Base-by-base conservation (phyloP, 2,888 invertebrate species). In the Palloptera scutellata region DNA sequence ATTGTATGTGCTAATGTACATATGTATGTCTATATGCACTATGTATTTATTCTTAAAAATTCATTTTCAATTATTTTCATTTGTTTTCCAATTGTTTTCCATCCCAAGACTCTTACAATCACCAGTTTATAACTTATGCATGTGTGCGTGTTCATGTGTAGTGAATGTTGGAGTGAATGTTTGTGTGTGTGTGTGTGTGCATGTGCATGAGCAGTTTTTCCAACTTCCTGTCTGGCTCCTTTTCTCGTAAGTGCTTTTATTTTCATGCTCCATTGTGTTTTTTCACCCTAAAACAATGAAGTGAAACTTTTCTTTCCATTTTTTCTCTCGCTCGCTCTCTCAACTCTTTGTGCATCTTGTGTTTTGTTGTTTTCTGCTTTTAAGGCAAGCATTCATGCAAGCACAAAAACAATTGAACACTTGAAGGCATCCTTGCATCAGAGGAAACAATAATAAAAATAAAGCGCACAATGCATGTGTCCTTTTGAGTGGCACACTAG, bases 231-330 rank as follows among this genome's bases (percentile, higher is more conserved):
- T 48, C 15, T 48, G 48, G 48, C 48, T n/a, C 15, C 48, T 48
- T 48, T 48, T 58, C 51, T 64, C 15, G 41, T 58, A 59, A 64
- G 64, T 59, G 42, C 19, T 64, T 41, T 64, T 52, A 59, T 53
- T 59, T 64, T 59, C 42, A 43, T 59, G 64, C 59, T 42, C 42
- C 64, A 43, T 43, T 59, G 59, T 64, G 42, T 58, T n/a, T 64
- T 52, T 59, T 48, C 48, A n/a, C n/a, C 9, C 41, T 6, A 59
- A 64, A 19, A 52, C 19, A 58, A 41, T 52, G 19, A 59, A 52
- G n/a, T n/a, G 15, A 51, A 59, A 30, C 17, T 43, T 11, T 40
- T 59, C 51, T 10, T 12, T 17, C 13, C 13, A 30, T 30, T 20
- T 59, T 59, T 58, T 59, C 19, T 52, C 19, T 20, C 42, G 17